phyloP scores from a whole-genome alignment of 2,888 invertebrate species.

The Uloborus plumipes region DNA sequence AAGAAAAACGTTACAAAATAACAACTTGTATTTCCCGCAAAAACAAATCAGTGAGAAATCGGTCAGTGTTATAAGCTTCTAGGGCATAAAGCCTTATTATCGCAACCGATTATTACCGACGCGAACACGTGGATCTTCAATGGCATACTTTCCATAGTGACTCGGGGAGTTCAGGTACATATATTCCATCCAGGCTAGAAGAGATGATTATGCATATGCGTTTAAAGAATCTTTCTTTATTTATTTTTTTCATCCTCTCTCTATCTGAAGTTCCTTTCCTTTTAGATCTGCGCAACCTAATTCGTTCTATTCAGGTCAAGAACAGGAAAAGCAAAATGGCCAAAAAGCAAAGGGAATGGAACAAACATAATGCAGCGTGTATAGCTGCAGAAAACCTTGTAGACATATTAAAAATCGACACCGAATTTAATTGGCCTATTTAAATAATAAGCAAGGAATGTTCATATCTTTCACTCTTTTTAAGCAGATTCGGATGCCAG shows the following conservation, averaged over 20 bases:
- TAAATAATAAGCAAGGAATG: slow-evolving; percentile 27
- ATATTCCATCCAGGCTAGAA: not conserved
- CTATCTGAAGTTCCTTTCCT: slow-evolving; percentile 23
- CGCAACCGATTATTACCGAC: not conserved
- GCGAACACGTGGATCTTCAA: slow-evolving; percentile 9
- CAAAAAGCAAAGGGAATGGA: slow-evolving; percentile 15
- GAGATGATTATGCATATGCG: too few relatives aligned
- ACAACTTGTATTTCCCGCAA: not conserved
- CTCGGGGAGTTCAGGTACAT: not conserved
- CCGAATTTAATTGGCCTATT: slow-evolving; percentile 60
- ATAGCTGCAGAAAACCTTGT: slow-evolving; percentile 32
- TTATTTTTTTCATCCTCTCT: not conserved
- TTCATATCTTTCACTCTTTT: too few relatives aligned
- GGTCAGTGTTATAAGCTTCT: slow-evolving; percentile 27
- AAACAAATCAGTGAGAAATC: slow-evolving; percentile 2
- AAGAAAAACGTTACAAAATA: too few relatives aligned
- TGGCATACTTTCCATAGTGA: slow-evolving; percentile 37
- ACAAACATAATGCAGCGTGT: not conserved
- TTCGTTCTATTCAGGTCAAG: slow-evolving; percentile 55
- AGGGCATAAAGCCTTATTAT: slow-evolving; percentile 12
- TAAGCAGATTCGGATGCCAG: too few relatives aligned
- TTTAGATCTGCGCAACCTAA: slow-evolving; percentile 41
- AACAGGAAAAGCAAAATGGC: slow-evolving; percentile 29
- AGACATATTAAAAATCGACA: slow-evolving; percentile 52
- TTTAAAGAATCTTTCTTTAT: not conserved